Evolutionary conservation across 2,797 vertebrate genomes (phyloP).

Genomic region (Natrix natrix): DNA sequence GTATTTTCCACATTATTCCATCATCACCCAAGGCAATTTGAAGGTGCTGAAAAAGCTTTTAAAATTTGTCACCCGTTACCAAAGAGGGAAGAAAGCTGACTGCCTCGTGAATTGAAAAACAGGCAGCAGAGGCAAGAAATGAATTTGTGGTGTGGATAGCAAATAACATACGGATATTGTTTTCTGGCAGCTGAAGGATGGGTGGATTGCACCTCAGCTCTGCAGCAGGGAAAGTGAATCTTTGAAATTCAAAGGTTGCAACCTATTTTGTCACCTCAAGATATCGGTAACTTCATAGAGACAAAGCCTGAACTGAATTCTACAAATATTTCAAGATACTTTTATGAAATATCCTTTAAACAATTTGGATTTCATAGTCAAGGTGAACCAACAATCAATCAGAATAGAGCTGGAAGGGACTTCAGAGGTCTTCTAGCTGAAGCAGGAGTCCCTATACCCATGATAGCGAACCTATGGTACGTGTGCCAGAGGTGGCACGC

Average conservation of each 20-base stretch:
- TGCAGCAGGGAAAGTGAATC: background rate
- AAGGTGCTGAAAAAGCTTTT: background rate
- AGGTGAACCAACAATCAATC: background rate
- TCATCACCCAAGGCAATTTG: background rate
- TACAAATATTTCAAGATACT: background rate
- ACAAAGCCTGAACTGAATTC: background rate
- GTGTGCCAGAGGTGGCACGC: no score
- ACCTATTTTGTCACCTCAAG: background rate
- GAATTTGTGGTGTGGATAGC: background rate
- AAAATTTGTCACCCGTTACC: background rate
- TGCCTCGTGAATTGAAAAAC: background rate
- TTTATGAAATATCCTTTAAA: background rate
- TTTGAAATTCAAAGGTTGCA: background rate
- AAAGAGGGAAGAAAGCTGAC: background rate
- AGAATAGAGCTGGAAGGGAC: background rate
- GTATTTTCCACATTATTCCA: background rate
- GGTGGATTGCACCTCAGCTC: background rate
- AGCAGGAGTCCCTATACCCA: background rate
- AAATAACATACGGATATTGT: background rate
- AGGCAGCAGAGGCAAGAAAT: background rate
- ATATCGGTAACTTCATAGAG: background rate
- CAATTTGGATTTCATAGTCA: background rate
- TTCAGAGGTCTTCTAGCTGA: background rate
- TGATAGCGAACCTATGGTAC: no score
- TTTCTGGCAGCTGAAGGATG: background rate